Percentiles rank a stretch among this genome's conserved stretches.
Conservation (phyloP, 2,888 invertebrate genomes). For the Parelbella ahira region DNA sequence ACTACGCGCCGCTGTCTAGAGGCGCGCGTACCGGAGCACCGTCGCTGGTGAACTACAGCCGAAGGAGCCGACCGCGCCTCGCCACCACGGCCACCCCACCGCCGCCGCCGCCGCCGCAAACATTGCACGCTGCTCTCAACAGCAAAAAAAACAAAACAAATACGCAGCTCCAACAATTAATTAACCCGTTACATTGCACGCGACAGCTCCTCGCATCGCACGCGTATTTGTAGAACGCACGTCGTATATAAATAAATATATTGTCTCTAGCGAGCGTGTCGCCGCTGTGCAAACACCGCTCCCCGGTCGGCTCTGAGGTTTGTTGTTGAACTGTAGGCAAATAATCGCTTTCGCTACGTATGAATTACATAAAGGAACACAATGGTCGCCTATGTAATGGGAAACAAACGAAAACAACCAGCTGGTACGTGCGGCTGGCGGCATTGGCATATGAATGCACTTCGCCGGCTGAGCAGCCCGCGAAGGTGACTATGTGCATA, state of each 20-base stretch:
- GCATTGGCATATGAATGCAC: conserved; percentile 36
- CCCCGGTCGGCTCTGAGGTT: too few species aligned
- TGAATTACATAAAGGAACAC: conserved; percentile 8
- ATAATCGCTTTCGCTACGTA: conserved; percentile 5
- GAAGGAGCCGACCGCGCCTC: conserved; percentile 52
- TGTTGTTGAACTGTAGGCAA: too few species aligned
- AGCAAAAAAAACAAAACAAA: too few species aligned
- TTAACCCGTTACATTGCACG: conserved; percentile 30
- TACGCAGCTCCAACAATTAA: too few species aligned
- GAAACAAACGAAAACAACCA: conserved; percentile 19
- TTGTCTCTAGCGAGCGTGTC: too few species aligned
- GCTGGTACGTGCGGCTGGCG: conserved; percentile 14
- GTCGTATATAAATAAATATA: too few species aligned
- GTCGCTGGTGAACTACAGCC: conserved; percentile 52
- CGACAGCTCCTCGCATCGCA: not conserved
- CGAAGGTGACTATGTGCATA: conserved; percentile 31
- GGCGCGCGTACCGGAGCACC: conserved; percentile 48
- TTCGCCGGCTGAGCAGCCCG: conserved; percentile 30
- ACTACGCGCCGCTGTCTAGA: conserved; percentile 34
- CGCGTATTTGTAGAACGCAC: too few species aligned
- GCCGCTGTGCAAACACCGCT: too few species aligned
- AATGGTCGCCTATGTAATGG: conserved; percentile 1
- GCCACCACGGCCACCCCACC: conserved; percentile 42
- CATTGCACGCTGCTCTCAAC: conserved; percentile 33
- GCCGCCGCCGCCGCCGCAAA: conserved; percentile 38